Percentiles rank a stretch among this genome's conserved stretches.
Evolutionary conservation across 2,113 vertebrate genomes (phyloP).

Genomic region (Amphiprion ocellaris): DNA sequence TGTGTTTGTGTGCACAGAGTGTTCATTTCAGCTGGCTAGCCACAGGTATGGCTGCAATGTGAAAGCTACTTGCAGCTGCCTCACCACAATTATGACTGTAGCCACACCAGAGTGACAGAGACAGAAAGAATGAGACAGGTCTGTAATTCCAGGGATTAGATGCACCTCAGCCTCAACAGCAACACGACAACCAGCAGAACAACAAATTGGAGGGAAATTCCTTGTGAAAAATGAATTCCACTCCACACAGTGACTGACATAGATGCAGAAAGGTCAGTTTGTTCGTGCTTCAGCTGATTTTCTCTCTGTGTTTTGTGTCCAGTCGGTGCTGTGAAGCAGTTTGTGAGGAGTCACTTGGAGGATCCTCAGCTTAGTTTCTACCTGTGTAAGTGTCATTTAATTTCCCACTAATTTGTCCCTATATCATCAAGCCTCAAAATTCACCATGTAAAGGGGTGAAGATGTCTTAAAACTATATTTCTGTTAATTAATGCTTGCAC

Average conservation of each 20-base stretch:
- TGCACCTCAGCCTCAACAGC: constrained; percentile 58
- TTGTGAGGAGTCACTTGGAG: constrained; percentile 89
- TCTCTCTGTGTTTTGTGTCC: constrained; percentile 40
- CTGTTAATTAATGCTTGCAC: not conserved
- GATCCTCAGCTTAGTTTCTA: constrained; percentile 89
- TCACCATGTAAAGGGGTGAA: not conserved
- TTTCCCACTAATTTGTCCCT: not conserved
- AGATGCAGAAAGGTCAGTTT: constrained; percentile 1
- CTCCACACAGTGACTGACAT: constrained; percentile 10
- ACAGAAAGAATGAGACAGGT: constrained; percentile 64
- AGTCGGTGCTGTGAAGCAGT: constrained; percentile 89
- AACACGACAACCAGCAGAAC: constrained; percentile 44
- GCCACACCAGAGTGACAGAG: constrained; percentile 71
- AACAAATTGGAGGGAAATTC: constrained; percentile 68
- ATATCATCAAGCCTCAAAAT: not conserved
- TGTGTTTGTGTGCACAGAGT: constrained; percentile 9
- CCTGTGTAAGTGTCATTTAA: constrained; percentile 88
- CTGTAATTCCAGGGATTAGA: constrained; percentile 70
- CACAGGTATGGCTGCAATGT: constrained; percentile 79
- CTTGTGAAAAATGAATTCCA: constrained; percentile 45
- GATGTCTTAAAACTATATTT: not conserved
- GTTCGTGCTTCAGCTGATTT: constrained; percentile 17
- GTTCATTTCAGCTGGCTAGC: constrained; percentile 72
- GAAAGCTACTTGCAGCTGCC: constrained; percentile 62
- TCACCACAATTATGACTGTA: constrained; percentile 66